Evolutionary conservation across 2,113 vertebrate genomes (phyloP).

Genomic region (Naja naja): DNA sequence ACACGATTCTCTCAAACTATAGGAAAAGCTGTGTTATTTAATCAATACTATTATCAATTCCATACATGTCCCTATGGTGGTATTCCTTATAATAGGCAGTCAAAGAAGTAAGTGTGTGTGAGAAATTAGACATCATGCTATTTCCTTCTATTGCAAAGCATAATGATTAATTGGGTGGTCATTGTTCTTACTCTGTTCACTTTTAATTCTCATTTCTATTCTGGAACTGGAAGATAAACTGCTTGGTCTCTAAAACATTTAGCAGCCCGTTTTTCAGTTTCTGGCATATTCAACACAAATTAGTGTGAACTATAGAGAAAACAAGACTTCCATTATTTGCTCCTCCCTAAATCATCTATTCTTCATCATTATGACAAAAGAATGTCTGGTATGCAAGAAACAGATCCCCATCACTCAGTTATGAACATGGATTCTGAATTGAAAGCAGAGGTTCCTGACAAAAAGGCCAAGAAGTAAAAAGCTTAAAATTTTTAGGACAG

Average conservation of each 20-base stretch:
- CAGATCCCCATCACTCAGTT: constrained; percentile 32
- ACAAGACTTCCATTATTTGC: constrained; percentile 39
- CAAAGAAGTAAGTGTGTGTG: background rate
- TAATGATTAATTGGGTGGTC: background rate
- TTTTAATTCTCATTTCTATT: background rate
- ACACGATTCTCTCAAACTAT: background rate
- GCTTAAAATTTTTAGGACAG: background rate
- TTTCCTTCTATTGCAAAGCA: constrained; percentile 22
- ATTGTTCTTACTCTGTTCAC: background rate
- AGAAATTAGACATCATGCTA: background rate
- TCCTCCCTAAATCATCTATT: constrained; percentile 11
- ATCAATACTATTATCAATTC: background rate
- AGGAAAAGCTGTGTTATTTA: background rate
- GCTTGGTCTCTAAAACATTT: constrained; percentile 29
- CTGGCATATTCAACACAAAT: constrained; percentile 38
- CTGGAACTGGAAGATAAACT: constrained; percentile 28
- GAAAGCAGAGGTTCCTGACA: constrained; percentile 22
- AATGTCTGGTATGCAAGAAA: constrained; percentile 62
- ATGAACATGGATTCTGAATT: constrained; percentile 19
- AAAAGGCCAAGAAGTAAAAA: constrained; percentile 5
- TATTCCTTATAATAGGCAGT: background rate
- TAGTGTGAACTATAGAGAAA: constrained; percentile 1
- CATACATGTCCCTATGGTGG: background rate
- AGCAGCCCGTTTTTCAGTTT: background rate
- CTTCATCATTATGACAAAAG: constrained; percentile 45